Evolutionary conservation across 1,140 invertebrate genomes (phyloP), one percentile per base, ranked within the genome.

Genomic region (Tetramorium simillimum): DNA sequence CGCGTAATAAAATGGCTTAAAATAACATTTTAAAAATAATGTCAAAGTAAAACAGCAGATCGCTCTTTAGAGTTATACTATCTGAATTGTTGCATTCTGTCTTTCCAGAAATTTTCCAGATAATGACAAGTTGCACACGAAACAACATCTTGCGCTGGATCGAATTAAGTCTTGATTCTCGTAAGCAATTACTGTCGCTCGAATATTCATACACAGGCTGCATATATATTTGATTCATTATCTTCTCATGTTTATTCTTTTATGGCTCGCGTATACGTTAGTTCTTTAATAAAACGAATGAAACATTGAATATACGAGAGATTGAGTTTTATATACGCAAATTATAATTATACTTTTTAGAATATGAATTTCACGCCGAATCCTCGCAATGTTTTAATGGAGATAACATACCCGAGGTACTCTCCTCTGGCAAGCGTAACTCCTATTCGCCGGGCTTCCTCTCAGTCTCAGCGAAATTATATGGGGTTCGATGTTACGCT

Each of bases 311-410:
- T 60, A 40, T 43, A 56, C 24, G 40, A 33, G 51, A 75, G 69
- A 84, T 60, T 60, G 80, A 84, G 28, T 84, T 84, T 84, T 84
- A 84, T 82, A 72, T 18, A 37, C n/a, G 24, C n/a, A 69, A 73
- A 84, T 84, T 73, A 84, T 73, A 73, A 84, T 43, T 75, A 84
- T 73, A 84, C 24, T 75, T 84, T 84, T 84, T 84, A 84, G 40
- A 70, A 70, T 75, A 84, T 46, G 43, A 84, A 75, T 75, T 84
- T 84, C 49, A 56, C 65, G 65, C 78, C 69, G 69, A 84, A 73
- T 84, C 28, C 69, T 28, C 80, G 37, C 53, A 40, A 70, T 43
- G 80, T 84, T 84, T 84, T 84, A 84, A 84, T 75, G 53, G 72
- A 84, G 80, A 84, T 84, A 84, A 75, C 69, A 73, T 73, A 60